phyloP scores from a whole-genome alignment of 1,140 invertebrate species.

The Belonocnema kinseyi region DNA sequence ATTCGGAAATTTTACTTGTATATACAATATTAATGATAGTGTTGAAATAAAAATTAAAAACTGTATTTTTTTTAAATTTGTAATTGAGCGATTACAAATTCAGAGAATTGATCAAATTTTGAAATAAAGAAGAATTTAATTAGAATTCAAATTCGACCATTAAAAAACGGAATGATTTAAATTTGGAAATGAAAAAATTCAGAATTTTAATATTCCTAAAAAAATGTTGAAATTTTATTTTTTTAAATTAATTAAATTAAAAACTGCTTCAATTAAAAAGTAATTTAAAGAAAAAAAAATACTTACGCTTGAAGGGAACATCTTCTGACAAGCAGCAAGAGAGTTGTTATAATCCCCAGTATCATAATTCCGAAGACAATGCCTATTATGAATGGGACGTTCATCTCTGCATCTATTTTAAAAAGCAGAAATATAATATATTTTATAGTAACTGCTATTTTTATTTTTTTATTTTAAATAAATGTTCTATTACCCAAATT shows the following conservation, averaged over 20 bases:
- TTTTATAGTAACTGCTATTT: background rate
- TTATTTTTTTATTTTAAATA: too few species aligned
- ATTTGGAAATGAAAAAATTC: background rate
- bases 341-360: conserved; percentile 61
- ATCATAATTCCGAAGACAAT: conserved; percentile 67
- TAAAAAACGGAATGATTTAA: background rate
- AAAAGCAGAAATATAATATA: conserved; percentile 33
- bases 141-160: too few species aligned
- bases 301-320: conserved; percentile 66
- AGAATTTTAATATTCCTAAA: too few species aligned
- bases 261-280: conserved; percentile 27
- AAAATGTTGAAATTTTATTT: too few species aligned
- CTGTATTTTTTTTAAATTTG: too few species aligned
- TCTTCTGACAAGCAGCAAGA: conserved; percentile 65
- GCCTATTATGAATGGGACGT: conserved; percentile 60
- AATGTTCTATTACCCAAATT: too few species aligned
- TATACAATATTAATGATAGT: too few species aligned
- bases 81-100: too few species aligned
- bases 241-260: background rate
- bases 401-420: conserved; percentile 62
- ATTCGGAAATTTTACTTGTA: too few species aligned
- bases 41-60: too few species aligned
- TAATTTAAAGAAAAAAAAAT: background rate
- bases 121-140: too few species aligned
- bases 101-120: too few species aligned